Evolutionary conservation across 1,140 invertebrate species (phyloP).

Genomic region (Drusus annulatus): DNA sequence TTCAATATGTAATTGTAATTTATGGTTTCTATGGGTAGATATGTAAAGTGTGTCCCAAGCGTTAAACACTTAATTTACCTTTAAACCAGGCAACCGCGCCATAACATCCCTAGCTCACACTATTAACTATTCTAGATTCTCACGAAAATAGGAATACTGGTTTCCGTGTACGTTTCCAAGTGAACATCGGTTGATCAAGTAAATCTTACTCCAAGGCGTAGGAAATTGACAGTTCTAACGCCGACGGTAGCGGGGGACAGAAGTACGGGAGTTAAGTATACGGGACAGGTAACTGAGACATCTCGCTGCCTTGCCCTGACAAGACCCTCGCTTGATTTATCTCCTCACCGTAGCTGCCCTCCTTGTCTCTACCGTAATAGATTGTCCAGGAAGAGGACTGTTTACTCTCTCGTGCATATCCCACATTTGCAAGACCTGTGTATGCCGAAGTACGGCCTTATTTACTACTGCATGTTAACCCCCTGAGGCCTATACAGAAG

Average conservation of each 20-base stretch:
- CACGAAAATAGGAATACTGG: too few relatives aligned
- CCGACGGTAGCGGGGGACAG: conserved; percentile 35
- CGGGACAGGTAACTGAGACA: conserved; percentile 58
- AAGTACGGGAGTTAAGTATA: conserved; percentile 56
- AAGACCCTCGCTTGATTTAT: conserved; percentile 58
- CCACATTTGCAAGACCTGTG: neutral
- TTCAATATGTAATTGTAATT: too few relatives aligned
- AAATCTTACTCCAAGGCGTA: conserved; percentile 15
- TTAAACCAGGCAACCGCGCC: too few relatives aligned
- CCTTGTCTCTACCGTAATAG: conserved; percentile 34
- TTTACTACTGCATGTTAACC: too few relatives aligned
- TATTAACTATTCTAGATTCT: too few relatives aligned
- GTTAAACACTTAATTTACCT: too few relatives aligned
- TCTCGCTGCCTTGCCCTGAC: conserved; percentile 56
- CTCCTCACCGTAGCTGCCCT: conserved; percentile 29
- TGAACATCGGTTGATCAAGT: neutral
- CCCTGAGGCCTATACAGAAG: too few relatives aligned
- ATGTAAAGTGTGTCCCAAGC: too few relatives aligned
- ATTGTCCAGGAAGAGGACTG: conserved; percentile 33
- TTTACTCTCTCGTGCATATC: neutral
- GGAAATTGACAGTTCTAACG: conserved; percentile 31
- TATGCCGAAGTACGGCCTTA: neutral
- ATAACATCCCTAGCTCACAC: too few relatives aligned
- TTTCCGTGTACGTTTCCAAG: neutral
- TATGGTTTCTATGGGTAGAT: too few relatives aligned